Percentiles rank a stretch among this genome's conserved stretches.
Evolutionary conservation across 2,797 vertebrate genomes (phyloP).

Genomic region (Clarias laeviceps): DNA sequence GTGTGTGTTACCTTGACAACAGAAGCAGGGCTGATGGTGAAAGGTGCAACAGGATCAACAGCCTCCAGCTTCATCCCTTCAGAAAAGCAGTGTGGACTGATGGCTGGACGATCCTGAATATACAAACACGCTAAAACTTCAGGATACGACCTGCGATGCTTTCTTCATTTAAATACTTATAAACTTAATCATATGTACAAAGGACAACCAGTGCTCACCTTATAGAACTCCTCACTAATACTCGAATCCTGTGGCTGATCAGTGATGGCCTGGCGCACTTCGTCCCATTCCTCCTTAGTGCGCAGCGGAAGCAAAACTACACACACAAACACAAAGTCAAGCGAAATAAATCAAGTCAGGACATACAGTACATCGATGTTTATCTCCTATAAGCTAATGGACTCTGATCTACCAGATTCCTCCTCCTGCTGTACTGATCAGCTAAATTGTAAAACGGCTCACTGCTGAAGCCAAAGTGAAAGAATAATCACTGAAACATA

Average conservation of each 20-base stretch:
- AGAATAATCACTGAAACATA: background rate
- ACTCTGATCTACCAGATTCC: background rate
- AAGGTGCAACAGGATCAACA: constrained; percentile 87
- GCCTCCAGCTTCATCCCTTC: constrained; percentile 96
- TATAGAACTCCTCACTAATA: constrained; percentile 86
- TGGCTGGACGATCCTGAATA: constrained; percentile 84
- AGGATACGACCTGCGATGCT: background rate
- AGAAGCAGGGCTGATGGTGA: constrained; percentile 90
- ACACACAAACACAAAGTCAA: constrained; percentile 28
- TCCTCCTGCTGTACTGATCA: background rate
- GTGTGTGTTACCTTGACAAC: constrained; percentile 87
- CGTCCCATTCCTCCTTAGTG: constrained; percentile 86
- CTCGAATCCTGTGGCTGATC: constrained; percentile 84
- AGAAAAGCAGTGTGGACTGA: constrained; percentile 84
- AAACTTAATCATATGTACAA: too few species aligned
- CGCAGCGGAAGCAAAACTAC: constrained; percentile 83
- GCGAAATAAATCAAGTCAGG: background rate
- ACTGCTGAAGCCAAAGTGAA: background rate
- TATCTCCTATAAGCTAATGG: background rate
- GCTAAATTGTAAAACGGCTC: background rate
- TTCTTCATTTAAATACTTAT: background rate
- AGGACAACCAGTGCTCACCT: constrained; percentile 71
- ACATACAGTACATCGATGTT: background rate
- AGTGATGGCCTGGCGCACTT: constrained; percentile 81
- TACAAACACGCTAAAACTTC: constrained; percentile 32